Evolutionary conservation across 2,797 vertebrate species (phyloP).

Genomic region (Sebastes steindachneri): DNA sequence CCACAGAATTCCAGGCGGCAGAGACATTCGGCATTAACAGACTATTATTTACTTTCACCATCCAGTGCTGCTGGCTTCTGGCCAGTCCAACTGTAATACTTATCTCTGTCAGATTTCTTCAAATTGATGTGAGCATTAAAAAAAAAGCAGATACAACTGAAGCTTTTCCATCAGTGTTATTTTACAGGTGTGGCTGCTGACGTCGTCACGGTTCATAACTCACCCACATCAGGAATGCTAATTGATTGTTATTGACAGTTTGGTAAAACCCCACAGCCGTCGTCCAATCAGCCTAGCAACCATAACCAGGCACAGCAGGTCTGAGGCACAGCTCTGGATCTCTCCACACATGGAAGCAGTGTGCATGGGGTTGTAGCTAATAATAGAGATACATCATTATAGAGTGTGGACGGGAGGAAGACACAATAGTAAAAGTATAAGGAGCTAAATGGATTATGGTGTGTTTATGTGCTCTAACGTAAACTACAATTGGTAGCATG

Average conservation of each 20-base stretch:
- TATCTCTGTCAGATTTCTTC: not conserved
- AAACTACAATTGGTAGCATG: not conserved
- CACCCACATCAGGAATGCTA: not conserved
- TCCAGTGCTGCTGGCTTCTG: not conserved
- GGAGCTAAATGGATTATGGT: not conserved
- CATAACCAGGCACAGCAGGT: not conserved
- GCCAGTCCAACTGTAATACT: not conserved
- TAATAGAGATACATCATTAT: not conserved
- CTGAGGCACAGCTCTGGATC: not conserved
- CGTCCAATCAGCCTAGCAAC: not conserved
- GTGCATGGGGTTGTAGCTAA: not conserved
- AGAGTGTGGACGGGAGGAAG: not conserved
- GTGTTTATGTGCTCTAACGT: not conserved
- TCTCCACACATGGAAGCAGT: not conserved
- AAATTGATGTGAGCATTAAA: not conserved
- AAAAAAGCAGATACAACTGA: not conserved
- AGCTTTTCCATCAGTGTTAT: not conserved
- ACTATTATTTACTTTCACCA: not conserved
- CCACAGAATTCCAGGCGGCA: slow-evolving; percentile 11
- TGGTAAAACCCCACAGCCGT: not conserved
- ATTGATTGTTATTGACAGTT: not conserved
- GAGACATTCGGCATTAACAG: not conserved
- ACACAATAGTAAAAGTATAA: not conserved
- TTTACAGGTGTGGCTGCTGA: not conserved
- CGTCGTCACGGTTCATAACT: not conserved